A percentile compares a stretch with the other conserved stretches of the same genome.
phyloP scores from a whole-genome alignment of 2,797 vertebrate species.

The Diplodus sargus region DNA sequence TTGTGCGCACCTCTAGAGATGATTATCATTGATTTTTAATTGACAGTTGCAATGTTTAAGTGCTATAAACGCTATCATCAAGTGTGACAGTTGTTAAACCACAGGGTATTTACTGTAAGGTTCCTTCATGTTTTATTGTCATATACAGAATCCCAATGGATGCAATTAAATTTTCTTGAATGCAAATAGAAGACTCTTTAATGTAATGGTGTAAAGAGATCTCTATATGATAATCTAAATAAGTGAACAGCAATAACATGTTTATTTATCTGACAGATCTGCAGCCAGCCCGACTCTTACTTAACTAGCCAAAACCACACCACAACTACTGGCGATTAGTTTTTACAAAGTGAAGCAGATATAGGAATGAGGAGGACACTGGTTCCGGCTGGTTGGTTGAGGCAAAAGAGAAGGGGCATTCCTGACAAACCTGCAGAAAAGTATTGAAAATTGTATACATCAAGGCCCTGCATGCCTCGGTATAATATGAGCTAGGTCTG shows the following conservation, averaged over 20 bases:
- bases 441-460: neutral
- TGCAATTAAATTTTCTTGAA: constrained; percentile 4
- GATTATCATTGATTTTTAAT: neutral
- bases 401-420: neutral
- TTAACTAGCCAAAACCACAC: neutral
- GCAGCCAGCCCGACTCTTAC: neutral
- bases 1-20: neutral
- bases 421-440: neutral
- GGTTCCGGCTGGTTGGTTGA: no score
- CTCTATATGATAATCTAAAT: neutral
- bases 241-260: neutral
- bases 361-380: neutral
- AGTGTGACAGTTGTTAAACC: constrained; percentile 6
- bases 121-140: neutral
- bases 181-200: neutral
- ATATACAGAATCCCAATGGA: constrained; percentile 1
- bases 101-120: neutral
- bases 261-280: neutral
- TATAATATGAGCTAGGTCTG: neutral
- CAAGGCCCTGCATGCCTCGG: neutral
- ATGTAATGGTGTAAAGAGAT: neutral
- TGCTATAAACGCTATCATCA: neutral
- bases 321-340: neutral
- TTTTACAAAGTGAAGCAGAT: neutral
- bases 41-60: neutral